A percentile compares a stretch with the other conserved stretches of the same genome.
phyloP scores from a whole-genome alignment of 2,113 vertebrate genomes.

The Lota lota region DNA sequence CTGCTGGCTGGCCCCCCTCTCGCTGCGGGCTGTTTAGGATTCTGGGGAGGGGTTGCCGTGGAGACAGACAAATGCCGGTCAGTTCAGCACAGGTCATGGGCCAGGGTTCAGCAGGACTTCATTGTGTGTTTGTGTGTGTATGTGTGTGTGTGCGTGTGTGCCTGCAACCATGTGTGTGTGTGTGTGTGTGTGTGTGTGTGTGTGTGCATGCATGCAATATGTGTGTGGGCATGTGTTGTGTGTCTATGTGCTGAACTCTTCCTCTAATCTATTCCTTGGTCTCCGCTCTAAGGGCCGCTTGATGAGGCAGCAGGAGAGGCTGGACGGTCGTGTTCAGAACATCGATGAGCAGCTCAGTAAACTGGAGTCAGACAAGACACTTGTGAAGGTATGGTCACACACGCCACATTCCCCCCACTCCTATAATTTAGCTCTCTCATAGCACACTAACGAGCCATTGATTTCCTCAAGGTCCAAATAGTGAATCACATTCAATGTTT shows the following conservation, averaged over 20 bases:
- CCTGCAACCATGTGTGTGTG: neutral
- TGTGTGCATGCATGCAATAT: neutral
- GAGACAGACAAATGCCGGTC: slow-evolving; percentile 17
- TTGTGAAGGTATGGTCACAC: slow-evolving; percentile 83
- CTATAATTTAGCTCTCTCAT: no score
- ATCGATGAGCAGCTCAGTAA: slow-evolving; percentile 96
- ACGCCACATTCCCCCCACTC: neutral
- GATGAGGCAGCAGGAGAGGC: slow-evolving; percentile 94
- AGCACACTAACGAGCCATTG: neutral
- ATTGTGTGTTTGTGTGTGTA: neutral
- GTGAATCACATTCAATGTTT: neutral
- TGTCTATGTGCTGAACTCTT: neutral
- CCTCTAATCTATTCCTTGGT: slow-evolving; percentile 6
- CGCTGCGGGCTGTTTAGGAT: slow-evolving; percentile 51
- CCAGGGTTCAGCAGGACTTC: neutral
- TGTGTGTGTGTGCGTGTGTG: neutral
- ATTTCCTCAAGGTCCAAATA: neutral
- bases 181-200: neutral
- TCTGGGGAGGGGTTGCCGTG: slow-evolving; percentile 42
- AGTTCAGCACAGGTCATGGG: slow-evolving; percentile 41
- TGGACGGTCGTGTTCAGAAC: slow-evolving; percentile 92
- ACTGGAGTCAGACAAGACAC: slow-evolving; percentile 92
- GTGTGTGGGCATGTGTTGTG: neutral
- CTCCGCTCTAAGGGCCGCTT: slow-evolving; percentile 83
- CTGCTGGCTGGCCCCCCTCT: slow-evolving; percentile 11